Conservation (phyloP, 1,140 invertebrate species). For the Zaprionus gabonicus region DNA sequence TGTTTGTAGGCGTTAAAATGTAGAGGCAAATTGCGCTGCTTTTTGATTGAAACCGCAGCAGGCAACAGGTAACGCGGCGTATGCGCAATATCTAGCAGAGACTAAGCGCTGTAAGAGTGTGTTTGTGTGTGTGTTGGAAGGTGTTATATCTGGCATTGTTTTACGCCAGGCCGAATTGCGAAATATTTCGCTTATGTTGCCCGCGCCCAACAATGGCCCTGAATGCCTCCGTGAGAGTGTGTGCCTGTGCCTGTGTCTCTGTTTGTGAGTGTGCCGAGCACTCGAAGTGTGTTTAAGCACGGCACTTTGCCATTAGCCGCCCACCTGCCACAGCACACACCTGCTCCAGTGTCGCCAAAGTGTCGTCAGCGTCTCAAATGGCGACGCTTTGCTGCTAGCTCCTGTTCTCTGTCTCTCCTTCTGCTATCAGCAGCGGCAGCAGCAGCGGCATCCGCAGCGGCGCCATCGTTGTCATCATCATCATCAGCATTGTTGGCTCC, state of each 20-base stretch:
- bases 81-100: conserved; percentile 35
- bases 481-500: conserved; percentile 47
- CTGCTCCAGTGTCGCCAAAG: conserved; percentile 44
- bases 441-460: conserved; percentile 36
- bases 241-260: neutral
- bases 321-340: conserved; percentile 23
- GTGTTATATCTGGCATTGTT: conserved; percentile 23
- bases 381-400: conserved; percentile 38
- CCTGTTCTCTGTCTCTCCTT: neutral
- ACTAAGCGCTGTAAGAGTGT: neutral
- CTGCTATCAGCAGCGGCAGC: conserved; percentile 33
- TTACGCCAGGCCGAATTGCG: conserved; percentile 15
- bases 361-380: conserved; percentile 60
- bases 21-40: conserved; percentile 4
- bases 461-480: conserved; percentile 40
- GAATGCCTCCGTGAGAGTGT: neutral
- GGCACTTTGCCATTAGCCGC: conserved; percentile 68
- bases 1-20: conserved; percentile 52
- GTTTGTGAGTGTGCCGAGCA: conserved; percentile 36
- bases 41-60: conserved; percentile 37
- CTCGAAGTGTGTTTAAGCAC: conserved; percentile 67
- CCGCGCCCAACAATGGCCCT: conserved; percentile 7
- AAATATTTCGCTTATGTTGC: conserved; percentile 48
- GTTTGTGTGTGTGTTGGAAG: neutral
- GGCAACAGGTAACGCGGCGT: conserved; percentile 62